Conservation (phyloP, 2,888 invertebrate species). For the Sphaerophoria rueppellii region DNA sequence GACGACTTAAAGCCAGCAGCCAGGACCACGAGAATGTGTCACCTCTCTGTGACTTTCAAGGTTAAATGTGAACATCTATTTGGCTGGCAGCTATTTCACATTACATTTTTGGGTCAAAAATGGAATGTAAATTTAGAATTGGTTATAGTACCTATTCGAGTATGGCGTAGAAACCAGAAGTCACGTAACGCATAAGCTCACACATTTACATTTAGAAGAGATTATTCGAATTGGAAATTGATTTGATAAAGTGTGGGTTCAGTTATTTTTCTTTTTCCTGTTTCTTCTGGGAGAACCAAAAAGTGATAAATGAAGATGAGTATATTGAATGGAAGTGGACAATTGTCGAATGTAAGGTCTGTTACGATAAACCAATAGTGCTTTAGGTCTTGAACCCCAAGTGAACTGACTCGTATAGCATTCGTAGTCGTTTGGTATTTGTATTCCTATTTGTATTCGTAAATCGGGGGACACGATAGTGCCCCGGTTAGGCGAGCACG, state of each 20-base stretch:
- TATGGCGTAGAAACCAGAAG: slow-evolving; percentile 4
- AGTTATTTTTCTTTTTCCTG: background rate
- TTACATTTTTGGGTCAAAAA: slow-evolving; percentile 11
- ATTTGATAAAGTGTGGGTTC: slow-evolving; percentile 43
- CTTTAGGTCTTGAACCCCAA: no score
- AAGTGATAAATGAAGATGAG: no score
- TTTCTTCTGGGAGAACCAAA: background rate
- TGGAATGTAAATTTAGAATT: slow-evolving; percentile 31
- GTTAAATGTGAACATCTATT: slow-evolving; percentile 57
- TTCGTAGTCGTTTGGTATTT: no score
- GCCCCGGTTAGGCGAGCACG: no score
- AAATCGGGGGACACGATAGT: no score
- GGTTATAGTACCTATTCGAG: background rate
- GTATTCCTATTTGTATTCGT: no score
- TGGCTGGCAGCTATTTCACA: slow-evolving; percentile 37
- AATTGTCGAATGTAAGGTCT: no score
- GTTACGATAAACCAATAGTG: no score
- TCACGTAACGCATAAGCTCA: slow-evolving; percentile 29
- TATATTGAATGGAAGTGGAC: no score
- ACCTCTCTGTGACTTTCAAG: slow-evolving; percentile 54
- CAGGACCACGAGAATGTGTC: slow-evolving; percentile 27
- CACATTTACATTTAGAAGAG: slow-evolving; percentile 20
- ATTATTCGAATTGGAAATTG: slow-evolving; percentile 51
- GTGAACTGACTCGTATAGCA: no score
- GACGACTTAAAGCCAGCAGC: background rate